Conservation (phyloP, 2,888 invertebrate genomes). For the Selenia dentaria region DNA sequence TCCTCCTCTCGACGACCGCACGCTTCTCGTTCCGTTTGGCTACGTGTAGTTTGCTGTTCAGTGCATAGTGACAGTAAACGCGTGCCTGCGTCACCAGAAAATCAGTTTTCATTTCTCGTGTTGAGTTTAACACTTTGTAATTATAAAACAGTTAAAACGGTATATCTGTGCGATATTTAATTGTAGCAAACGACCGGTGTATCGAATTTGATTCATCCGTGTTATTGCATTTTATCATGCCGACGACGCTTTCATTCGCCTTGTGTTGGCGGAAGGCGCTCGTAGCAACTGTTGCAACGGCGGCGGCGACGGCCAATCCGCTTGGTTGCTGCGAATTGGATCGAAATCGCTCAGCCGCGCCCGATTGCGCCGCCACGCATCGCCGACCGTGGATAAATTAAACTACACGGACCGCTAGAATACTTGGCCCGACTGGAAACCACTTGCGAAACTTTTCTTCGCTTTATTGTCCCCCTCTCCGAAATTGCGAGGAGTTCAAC, state of each 20-base stretch:
- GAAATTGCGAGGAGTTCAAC: slow-evolving; percentile 57
- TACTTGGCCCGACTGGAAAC: slow-evolving; percentile 55
- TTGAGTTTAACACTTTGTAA: slow-evolving; percentile 13
- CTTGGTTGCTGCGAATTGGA: slow-evolving; percentile 70
- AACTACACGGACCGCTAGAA: slow-evolving; percentile 71
- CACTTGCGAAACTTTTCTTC: slow-evolving; percentile 74
- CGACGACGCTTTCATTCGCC: slow-evolving; percentile 53
- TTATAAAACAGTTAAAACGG: slow-evolving; percentile 23
- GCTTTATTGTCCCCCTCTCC: slow-evolving; percentile 62
- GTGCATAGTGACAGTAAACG: slow-evolving; percentile 15
- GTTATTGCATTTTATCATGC: slow-evolving; percentile 45
- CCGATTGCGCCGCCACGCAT: slow-evolving; percentile 79
- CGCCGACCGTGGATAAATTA: slow-evolving; percentile 76
- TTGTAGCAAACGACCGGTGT: slow-evolving; percentile 37
- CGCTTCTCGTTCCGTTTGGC: slow-evolving; percentile 52
- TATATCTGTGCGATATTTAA: slow-evolving; percentile 29
- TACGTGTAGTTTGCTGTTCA: slow-evolving; percentile 37
- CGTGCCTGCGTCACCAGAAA: slow-evolving; percentile 15
- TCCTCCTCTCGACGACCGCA: slow-evolving; percentile 59
- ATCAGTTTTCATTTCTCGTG: slow-evolving; percentile 15
- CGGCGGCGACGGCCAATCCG: slow-evolving; percentile 28
- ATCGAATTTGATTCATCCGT: slow-evolving; percentile 38
- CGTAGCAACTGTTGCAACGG: slow-evolving; percentile 64
- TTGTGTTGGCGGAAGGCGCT: slow-evolving; percentile 59
- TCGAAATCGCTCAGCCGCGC: slow-evolving; percentile 77